A percentile compares a stretch with the other conserved stretches of the same genome.
Conservation (phyloP, 30 jellyfish, hydroid and myxozoan species). For the Hydractinia echinata region DNA sequence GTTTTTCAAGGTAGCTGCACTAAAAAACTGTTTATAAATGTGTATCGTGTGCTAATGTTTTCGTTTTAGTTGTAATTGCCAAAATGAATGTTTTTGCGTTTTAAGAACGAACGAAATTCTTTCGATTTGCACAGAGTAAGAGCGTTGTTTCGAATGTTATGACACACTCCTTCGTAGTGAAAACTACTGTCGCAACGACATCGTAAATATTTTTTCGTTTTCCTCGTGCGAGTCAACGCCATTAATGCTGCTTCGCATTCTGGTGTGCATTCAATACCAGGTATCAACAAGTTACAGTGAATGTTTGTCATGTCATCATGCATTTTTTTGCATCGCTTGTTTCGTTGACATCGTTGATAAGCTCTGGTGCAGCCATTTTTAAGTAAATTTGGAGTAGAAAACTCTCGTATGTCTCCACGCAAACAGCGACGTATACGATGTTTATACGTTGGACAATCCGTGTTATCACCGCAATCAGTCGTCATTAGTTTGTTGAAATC, state of each 20-base stretch:
- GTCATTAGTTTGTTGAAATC: background rate
- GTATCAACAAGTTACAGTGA: background rate
- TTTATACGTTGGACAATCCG: background rate
- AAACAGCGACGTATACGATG: background rate
- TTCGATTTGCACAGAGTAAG: background rate
- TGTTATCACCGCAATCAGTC: background rate
- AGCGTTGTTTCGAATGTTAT: background rate
- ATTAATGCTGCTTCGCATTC: background rate
- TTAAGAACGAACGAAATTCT: background rate
- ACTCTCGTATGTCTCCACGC: background rate
- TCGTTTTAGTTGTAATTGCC: no score
- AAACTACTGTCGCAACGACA: constrained; percentile 1
- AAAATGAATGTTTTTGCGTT: background rate
- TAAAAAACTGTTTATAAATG: no score
- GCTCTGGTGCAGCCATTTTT: background rate
- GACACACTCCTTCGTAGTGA: constrained; percentile 18
- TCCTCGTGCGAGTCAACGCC: background rate
- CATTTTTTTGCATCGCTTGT: background rate
- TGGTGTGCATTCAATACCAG: background rate
- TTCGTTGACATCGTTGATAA: background rate
- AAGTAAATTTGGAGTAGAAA: background rate
- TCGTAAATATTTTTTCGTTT: background rate
- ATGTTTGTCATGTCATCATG: background rate
- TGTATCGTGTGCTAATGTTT: no score
- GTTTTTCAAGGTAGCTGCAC: no score